Evolutionary conservation across 2,113 vertebrate species (phyloP).

Genomic region (Tinamus guttatus): DNA sequence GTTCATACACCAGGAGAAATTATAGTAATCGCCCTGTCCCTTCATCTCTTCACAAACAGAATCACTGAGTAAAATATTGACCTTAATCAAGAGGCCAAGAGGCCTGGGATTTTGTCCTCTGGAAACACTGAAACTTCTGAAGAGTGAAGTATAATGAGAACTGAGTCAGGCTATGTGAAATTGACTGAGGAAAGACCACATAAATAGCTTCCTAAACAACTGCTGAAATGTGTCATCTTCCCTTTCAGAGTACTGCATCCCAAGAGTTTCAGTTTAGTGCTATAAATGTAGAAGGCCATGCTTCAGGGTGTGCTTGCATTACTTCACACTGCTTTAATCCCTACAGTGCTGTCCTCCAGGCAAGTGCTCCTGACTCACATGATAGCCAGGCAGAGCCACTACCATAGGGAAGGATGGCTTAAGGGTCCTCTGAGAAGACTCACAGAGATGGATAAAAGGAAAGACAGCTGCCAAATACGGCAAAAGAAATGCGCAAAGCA

Average conservation of each 20-base stretch:
- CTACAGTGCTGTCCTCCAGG: neutral
- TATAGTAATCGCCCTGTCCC: neutral
- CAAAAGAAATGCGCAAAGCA: accelerated
- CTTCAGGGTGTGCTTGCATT: neutral
- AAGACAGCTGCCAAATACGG: neutral
- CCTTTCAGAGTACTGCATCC: neutral
- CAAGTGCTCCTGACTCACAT: accelerated
- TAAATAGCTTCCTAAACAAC: neutral
- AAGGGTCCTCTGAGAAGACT: neutral
- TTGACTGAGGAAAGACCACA: neutral
- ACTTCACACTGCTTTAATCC: neutral
- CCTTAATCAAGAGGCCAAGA: neutral
- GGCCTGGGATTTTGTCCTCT: neutral
- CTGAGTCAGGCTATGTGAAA: neutral
- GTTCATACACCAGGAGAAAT: neutral
- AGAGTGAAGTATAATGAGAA: neutral
- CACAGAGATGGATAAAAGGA: neutral
- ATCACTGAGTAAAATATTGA: neutral
- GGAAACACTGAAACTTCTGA: neutral
- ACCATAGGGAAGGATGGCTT: neutral
- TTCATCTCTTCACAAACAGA: neutral
- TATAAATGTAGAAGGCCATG: neutral
- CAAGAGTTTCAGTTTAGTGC: neutral
- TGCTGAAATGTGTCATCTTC: neutral
- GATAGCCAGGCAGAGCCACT: neutral